Base-by-base conservation (phyloP, 2,888 invertebrate genomes). In the Eilema griseolum region DNA sequence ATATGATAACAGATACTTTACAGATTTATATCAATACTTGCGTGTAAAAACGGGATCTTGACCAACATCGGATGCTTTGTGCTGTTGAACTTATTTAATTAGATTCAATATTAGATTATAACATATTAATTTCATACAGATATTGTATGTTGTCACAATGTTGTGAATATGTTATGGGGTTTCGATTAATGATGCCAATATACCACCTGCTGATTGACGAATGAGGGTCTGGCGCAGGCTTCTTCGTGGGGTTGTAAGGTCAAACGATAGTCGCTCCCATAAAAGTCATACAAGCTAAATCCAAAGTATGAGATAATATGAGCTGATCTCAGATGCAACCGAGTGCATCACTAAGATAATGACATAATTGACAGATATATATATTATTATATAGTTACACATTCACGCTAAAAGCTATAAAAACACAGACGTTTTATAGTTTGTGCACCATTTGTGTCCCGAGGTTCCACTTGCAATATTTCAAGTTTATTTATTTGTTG, bases 31-130 rank as follows among this genome's bases (percentile, higher is more conserved):
- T 23, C 16, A 20, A 11, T 46, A 8, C 16, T 46, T 20, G 28
- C 57, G 20, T 56, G 61, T 26, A 23, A 65, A 71, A 70, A 62
- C n/a, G 23, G 46, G 65, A 73, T 46, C 20, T 70, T 28, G 28
- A 37, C 16, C 37, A 46, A 52, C 11, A 57, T 65, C 14, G 28
- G 33, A 37, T 14, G 37, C 16, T 57, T 60, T 59, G 46, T 28
- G 16, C 63, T 56, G 59, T 63, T 60, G 46, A 69, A 69, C 59
- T 41, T 8, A 52, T 37, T 60, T 20, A 64, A 61, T 46, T 59
- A 59, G 23, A 69, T 33, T 68, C 62, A 37, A 26, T n/a, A n/a
- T 52, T n/a, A n/a, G 52, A 52, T 10, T n/a, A 52, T 7, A 52
- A 52, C n/a, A 8, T n/a, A 20, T 52, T 52, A 1, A 52, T 41